These are phyloP conservation scores for Xestia xanthographa DNA, from an alignment of 2,888 invertebrate genomes.

Conservation along the genomic window DNA sequence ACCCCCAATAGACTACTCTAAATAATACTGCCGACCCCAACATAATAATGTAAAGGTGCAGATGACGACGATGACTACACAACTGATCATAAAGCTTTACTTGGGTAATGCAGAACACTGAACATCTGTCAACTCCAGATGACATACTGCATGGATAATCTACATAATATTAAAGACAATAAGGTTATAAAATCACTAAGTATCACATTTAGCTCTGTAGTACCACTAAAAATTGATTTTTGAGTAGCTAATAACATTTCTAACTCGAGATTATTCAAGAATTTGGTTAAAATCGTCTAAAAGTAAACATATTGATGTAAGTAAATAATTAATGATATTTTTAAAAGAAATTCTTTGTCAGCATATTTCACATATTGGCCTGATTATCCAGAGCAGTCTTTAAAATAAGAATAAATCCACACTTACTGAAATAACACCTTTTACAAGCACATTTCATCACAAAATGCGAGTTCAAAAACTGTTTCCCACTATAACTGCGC, in stretches of 20 bases:
- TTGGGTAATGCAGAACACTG: neutral
- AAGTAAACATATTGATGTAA: neutral
- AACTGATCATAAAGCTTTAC: neutral
- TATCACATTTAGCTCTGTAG: neutral
- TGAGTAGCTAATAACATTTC: too few species aligned
- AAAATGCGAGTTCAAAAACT: slow-evolving; percentile 25
- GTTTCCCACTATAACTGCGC: slow-evolving; percentile 45
- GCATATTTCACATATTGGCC: neutral
- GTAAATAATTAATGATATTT: neutral
- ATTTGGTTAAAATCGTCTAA: neutral
- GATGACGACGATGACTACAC: neutral
- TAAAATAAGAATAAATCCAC: neutral
- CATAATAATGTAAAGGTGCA: neutral
- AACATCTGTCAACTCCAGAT: neutral
- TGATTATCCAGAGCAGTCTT: neutral
- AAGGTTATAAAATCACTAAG: neutral
- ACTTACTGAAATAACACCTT: slow-evolving; percentile 36
- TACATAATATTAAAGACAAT: neutral
- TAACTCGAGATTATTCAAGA: neutral
- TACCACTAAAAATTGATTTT: neutral
- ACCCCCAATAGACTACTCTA: neutral
- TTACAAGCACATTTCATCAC: slow-evolving; percentile 39
- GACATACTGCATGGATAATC: neutral
- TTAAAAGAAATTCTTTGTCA: neutral
- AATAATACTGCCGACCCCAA: neutral